Base-by-base conservation (phyloP, 92 coral and sea anemone species). In the Siderastrea siderea region DNA sequence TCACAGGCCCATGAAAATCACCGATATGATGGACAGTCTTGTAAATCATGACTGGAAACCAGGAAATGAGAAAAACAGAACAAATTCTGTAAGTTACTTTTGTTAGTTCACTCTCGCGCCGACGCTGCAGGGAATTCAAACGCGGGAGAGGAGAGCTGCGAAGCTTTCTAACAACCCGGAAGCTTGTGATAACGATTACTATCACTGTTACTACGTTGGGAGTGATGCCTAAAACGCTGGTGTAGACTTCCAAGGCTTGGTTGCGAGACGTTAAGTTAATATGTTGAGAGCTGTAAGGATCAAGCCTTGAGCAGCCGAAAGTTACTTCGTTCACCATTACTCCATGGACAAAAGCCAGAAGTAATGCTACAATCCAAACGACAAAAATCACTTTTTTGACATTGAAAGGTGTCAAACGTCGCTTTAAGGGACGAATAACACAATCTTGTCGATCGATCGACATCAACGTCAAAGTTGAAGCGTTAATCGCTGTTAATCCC, bases 381-480 rank as follows among this genome's bases (percentile, higher is more conserved):
- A 26, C 19, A 9, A 47, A 45, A 44, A 69, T 45, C 3, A 69
- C 74, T 69, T 69, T 69, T 51, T 69, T 69, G 52, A 69, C 8
- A 14, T 69, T 69, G 13, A 12, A 44, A 44, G 15, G 49, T 4
- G 74, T 26, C 7, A 69, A 45, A 47, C 74, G 74, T 14, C 50
- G 50, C 9, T 44, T 1, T 69, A 69, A 69, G 12, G 74, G 74
- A 45, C 74, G 74, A 44, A 46, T n/a, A 69, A 69, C 74, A 48
- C 74, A 45, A 47, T 70, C 75, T 12, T 70, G 16, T 4, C 75
- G 51, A 47, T 70, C 75, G 7, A 70, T 70, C 17, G 75, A 51
- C 75, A 70, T 70, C 52, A 70, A 9, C 2, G 61, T 17, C 78
- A 74, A 74, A 51, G 61, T 51, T 51, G 16, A 17, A 74, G 78